phyloP scores from a whole-genome alignment of 2,888 invertebrate genomes.

The Habroteleia sp. region DNA sequence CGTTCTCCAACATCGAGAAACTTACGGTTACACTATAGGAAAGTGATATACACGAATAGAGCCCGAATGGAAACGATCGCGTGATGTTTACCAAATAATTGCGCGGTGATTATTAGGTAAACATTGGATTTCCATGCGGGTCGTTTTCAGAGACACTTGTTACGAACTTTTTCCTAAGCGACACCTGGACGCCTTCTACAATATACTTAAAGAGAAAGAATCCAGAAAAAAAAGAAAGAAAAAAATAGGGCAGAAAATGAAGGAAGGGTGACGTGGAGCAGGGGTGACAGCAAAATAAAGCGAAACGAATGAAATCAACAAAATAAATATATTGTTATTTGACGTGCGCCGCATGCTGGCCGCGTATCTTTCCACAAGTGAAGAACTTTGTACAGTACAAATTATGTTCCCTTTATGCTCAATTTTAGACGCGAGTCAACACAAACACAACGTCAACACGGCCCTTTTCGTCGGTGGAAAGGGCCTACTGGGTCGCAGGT shows the following conservation, averaged over 20 bases:
- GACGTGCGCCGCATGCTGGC: conserved; percentile 64
- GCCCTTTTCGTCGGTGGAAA: neutral
- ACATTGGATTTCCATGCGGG: conserved; percentile 9
- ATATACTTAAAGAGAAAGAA: neutral
- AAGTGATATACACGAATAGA: conserved; percentile 56
- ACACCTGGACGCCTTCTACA: conserved; percentile 36
- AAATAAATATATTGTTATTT: conserved; percentile 66
- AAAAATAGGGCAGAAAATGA: conserved; percentile 2
- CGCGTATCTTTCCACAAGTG: conserved; percentile 50
- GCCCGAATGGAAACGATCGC: conserved; percentile 6
- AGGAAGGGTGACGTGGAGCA: conserved; percentile 12
- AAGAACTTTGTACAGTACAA: conserved; percentile 61
- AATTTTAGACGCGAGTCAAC: conserved; percentile 30
- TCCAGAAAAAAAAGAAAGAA: neutral
- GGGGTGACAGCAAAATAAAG: conserved; percentile 55
- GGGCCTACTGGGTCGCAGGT: neutral
- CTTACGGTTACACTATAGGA: conserved; percentile 57
- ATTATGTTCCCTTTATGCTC: conserved; percentile 48
- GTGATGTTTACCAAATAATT: conserved; percentile 15
- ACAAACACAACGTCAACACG: conserved; percentile 40
- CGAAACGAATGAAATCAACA: conserved; percentile 65
- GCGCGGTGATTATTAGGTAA: neutral
- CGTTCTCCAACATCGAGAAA: conserved; percentile 45
- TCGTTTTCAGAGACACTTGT: conserved; percentile 40
- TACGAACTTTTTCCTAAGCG: conserved; percentile 38